A percentile compares a stretch with the other conserved stretches of the same genome.
These are phyloP conservation scores for Bos taurus DNA, from an alignment of 2,113 vertebrate genomes.

Conservation along the genomic window DNA sequence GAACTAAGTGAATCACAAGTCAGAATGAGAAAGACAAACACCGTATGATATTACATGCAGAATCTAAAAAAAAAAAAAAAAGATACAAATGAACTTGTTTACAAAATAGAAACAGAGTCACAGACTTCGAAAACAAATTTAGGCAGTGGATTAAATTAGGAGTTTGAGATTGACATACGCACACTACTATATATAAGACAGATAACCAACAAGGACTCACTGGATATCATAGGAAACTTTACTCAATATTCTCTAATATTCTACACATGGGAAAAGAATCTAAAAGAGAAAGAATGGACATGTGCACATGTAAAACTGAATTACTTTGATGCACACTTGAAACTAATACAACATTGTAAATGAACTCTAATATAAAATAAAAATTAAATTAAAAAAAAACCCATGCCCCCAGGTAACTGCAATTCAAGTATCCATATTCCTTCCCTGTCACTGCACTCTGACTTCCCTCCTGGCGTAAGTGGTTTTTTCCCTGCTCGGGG, in stretches of 20 bases:
- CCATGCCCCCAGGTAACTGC: not conserved
- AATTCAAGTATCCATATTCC: not conserved
- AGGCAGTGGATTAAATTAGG: not conserved
- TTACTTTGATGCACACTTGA: not conserved
- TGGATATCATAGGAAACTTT: not conserved
- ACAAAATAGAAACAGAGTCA: not conserved
- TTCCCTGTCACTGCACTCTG: constrained; percentile 5
- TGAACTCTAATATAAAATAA: not conserved
- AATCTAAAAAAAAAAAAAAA: not conserved
- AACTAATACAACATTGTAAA: not conserved
- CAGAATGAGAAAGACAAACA: not conserved
- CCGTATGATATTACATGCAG: not conserved
- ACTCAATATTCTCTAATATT: not conserved
- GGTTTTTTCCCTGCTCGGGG: not conserved
- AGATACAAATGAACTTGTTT: not conserved
- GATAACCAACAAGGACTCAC: not conserved
- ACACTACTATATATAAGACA: not conserved
- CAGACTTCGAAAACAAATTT: not conserved
- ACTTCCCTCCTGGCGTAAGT: constrained; percentile 2
- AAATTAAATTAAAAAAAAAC: not conserved
- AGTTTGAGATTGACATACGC: accelerated
- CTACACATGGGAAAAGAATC: not conserved
- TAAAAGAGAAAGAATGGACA: not conserved
- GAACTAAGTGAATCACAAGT: not conserved
- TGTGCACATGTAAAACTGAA: not conserved